Evolutionary conservation across 2,113 vertebrate species (phyloP).

Genomic region (Lophotis ruficrista): DNA sequence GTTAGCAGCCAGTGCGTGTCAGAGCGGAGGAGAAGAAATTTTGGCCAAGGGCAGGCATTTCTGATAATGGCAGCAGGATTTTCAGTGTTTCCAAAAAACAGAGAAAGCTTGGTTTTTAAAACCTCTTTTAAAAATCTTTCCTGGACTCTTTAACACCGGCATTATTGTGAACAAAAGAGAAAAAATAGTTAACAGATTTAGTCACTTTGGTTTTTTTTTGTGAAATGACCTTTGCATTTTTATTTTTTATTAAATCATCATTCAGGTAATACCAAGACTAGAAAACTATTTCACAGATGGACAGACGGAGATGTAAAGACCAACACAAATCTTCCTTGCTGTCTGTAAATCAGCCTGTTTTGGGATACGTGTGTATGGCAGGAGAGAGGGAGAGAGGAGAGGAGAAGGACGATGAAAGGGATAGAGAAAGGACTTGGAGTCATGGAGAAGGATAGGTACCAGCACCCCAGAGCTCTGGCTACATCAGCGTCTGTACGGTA

Average conservation of each 20-base stretch:
- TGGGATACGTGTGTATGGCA: not conserved
- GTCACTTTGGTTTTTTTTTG: not conserved
- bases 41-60: not conserved
- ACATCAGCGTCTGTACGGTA: not conserved
- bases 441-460: not conserved
- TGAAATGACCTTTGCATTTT: not conserved
- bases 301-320: not conserved
- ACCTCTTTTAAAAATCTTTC: not conserved
- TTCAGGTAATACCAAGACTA: not conserved
- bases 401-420: not conserved
- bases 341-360: not conserved
- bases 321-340: conserved; percentile 6
- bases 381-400: not conserved
- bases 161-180: not conserved
- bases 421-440: not conserved
- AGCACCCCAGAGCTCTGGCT: not conserved
- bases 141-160: not conserved
- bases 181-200: not conserved
- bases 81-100: not conserved
- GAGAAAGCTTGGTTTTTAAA: not conserved
- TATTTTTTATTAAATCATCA: not conserved
- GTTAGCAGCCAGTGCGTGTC: not conserved
- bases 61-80: not conserved
- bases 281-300: not conserved
- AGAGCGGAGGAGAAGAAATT: not conserved